These are phyloP conservation scores for Clusia tigrina DNA, from an alignment of 2,888 invertebrate genomes.

Conservation along the genomic window DNA sequence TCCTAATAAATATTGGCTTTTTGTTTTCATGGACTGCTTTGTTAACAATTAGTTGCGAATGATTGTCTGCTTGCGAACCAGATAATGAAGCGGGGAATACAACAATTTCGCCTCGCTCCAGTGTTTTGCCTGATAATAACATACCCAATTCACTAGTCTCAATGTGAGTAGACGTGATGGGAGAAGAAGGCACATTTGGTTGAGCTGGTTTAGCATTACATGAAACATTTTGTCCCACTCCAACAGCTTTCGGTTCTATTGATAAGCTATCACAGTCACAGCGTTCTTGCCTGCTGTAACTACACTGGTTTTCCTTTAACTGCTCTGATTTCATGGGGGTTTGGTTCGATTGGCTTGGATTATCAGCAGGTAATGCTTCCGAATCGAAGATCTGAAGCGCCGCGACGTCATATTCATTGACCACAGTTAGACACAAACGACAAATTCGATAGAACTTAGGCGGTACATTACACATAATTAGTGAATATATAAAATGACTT, in stretches of 20 bases:
- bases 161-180: slow-evolving; percentile 21
- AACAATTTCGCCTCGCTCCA: slow-evolving; percentile 15
- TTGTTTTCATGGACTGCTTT: slow-evolving; percentile 15
- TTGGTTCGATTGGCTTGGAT: background rate
- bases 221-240: background rate
- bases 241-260: background rate
- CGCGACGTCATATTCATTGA: slow-evolving; percentile 77
- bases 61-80: slow-evolving; percentile 11
- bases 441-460: slow-evolving; percentile 92
- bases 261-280: slow-evolving; percentile 29
- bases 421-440: slow-evolving; percentile 89
- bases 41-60: background rate
- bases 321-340: slow-evolving; percentile 17
- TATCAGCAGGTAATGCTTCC: slow-evolving; percentile 1
- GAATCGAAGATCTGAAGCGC: slow-evolving; percentile 66
- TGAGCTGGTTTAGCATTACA: slow-evolving; percentile 12
- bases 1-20: slow-evolving; percentile 10
- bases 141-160: slow-evolving; percentile 14
- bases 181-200: slow-evolving; percentile 34
- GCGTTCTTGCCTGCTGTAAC: slow-evolving; percentile 20
- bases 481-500: slow-evolving; percentile 28
- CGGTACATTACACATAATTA: slow-evolving; percentile 90
- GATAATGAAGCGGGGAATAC: background rate
- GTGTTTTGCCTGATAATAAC: slow-evolving; percentile 15
- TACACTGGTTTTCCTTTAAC: too few relatives aligned